Percentiles rank a stretch among this genome's conserved stretches.
These are phyloP conservation scores for Cataglyphis cursor DNA, from an alignment of 2,888 invertebrate genomes.

Conservation along the genomic window DNA sequence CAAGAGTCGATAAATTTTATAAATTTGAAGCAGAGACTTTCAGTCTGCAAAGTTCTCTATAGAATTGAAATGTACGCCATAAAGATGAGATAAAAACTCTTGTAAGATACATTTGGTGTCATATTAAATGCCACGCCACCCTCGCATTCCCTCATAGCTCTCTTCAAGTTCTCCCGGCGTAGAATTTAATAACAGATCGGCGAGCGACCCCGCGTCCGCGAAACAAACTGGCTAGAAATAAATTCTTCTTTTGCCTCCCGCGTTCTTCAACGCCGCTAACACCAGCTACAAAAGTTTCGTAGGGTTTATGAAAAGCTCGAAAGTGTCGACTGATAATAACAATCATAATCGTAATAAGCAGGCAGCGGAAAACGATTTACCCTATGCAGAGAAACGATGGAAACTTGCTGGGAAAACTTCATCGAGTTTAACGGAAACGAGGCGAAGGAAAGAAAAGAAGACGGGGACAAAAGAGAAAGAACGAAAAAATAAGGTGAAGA, in stretches of 20 bases:
- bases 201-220: conserved; percentile 10
- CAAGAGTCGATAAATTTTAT: neutral
- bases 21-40: conserved; percentile 1
- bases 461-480: neutral
- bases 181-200: conserved; percentile 51
- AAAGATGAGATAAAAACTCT: conserved; percentile 33
- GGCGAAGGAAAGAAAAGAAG: conserved; percentile 1
- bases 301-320: conserved; percentile 61
- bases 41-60: neutral
- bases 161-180: conserved; percentile 12
- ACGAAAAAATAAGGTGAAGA: neutral
- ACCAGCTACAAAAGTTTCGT: conserved; percentile 54
- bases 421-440: conserved; percentile 46
- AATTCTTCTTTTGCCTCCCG: conserved; percentile 31
- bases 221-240: conserved; percentile 46
- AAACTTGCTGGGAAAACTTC: conserved; percentile 64
- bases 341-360: conserved; percentile 75
- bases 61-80: neutral
- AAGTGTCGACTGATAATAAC: conserved; percentile 66
- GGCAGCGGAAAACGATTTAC: conserved; percentile 68
- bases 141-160: conserved; percentile 26
- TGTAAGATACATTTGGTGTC: conserved; percentile 12
- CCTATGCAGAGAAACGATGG: conserved; percentile 42
- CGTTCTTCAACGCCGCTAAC: conserved; percentile 43
- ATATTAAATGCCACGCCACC: conserved; percentile 28